Conservation (phyloP, 2,888 invertebrate species). For the Lasioglossum oenotherae region DNA sequence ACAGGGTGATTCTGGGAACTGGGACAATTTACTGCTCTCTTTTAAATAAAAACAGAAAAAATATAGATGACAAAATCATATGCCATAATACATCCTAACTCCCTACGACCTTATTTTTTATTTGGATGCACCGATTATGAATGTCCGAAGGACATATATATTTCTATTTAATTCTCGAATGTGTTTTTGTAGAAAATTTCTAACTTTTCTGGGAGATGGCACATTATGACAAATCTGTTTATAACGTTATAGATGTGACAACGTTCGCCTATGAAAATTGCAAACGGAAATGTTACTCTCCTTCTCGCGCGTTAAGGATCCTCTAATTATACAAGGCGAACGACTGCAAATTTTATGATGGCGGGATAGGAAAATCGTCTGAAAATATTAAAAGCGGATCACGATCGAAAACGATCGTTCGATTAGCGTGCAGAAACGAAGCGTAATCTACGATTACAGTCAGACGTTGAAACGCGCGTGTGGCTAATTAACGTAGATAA, state of each 20-base stretch:
- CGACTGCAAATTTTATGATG: slow-evolving; percentile 3
- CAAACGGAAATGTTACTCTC: neutral
- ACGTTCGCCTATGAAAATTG: neutral
- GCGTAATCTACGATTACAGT: slow-evolving; percentile 14
- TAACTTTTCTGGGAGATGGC: neutral
- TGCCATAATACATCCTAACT: too few relatives aligned
- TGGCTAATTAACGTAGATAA: slow-evolving; percentile 54
- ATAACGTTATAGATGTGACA: neutral
- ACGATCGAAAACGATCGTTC: slow-evolving; percentile 6
- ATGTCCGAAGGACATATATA: neutral
- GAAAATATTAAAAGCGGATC: neutral
- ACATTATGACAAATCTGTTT: neutral
- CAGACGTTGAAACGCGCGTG: slow-evolving; percentile 20
- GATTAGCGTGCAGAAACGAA: slow-evolving; percentile 1
- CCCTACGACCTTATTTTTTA: too few relatives aligned
- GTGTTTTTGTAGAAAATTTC: neutral
- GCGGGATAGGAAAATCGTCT: neutral
- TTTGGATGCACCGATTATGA: too few relatives aligned
- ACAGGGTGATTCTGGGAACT: too few relatives aligned
- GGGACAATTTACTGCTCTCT: too few relatives aligned
- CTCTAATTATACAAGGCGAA: neutral
- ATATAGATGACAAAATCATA: too few relatives aligned
- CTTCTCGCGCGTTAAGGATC: neutral
- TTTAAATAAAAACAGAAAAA: too few relatives aligned
- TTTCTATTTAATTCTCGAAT: neutral